A percentile compares a stretch with the other conserved stretches of the same genome.
These are phyloP conservation scores for Ammodytes dubius DNA, from an alignment of 2,113 vertebrate genomes.

Conservation along the genomic window DNA sequence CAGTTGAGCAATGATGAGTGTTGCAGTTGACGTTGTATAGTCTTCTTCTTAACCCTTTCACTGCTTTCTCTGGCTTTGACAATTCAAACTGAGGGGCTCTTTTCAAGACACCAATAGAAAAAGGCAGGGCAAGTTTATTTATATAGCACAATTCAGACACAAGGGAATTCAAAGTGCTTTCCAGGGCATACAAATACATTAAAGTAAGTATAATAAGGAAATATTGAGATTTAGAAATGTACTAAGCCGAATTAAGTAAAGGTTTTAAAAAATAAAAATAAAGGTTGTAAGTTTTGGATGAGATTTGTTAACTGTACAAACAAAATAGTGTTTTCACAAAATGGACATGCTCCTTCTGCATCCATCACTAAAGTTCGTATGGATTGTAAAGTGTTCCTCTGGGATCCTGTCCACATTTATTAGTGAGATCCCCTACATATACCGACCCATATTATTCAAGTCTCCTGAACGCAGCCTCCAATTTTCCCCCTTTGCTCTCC, in stretches of 20 bases:
- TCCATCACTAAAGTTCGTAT: background rate
- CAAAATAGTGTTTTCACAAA: background rate
- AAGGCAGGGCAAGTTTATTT: background rate
- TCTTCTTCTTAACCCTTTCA: slow-evolving; percentile 69
- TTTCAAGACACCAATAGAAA: background rate
- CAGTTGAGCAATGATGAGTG: slow-evolving; percentile 75
- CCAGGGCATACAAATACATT: no score
- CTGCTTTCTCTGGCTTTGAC: slow-evolving; percentile 12
- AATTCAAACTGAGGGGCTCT: background rate
- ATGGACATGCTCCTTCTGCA: background rate
- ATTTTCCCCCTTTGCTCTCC: slow-evolving; percentile 33
- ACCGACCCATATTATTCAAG: slow-evolving; percentile 60
- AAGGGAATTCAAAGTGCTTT: no score
- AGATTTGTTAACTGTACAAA: no score
- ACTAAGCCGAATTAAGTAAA: no score
- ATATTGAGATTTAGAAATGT: no score
- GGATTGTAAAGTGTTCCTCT: background rate
- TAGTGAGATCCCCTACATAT: slow-evolving; percentile 34
- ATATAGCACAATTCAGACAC: no score
- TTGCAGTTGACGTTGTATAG: slow-evolving; percentile 46
- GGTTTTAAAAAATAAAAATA: no score
- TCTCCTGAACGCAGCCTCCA: slow-evolving; percentile 74
- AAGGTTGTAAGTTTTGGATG: no score
- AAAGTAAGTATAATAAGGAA: no score
- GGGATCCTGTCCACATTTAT: slow-evolving; percentile 34